These are phyloP conservation scores for Hypocryptadius cinnamomeus DNA, from an alignment of 2,113 vertebrate species.

Conservation along the genomic window DNA sequence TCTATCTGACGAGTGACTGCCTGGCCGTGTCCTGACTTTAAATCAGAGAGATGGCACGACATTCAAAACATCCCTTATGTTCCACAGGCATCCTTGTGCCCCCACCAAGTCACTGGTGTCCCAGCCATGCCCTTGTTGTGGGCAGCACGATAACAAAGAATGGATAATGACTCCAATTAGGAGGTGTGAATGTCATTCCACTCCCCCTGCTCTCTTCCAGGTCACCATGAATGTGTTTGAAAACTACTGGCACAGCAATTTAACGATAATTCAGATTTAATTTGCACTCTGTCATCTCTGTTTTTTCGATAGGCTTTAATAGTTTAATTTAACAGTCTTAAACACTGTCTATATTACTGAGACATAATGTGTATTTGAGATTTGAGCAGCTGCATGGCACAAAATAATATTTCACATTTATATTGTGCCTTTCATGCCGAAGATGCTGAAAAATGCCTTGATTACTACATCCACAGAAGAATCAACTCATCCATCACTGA, in stretches of 20 bases:
- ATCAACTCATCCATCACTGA: slow-evolving; percentile 40
- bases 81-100: neutral
- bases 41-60: neutral
- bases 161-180: slow-evolving; percentile 31
- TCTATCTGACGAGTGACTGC: neutral
- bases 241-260: slow-evolving; percentile 47
- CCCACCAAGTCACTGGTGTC: neutral
- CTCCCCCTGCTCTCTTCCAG: slow-evolving; percentile 16
- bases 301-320: slow-evolving; percentile 43
- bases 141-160: neutral
- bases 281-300: slow-evolving; percentile 51
- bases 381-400: slow-evolving; percentile 25
- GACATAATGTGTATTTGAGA: slow-evolving; percentile 47
- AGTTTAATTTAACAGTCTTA: slow-evolving; percentile 56
- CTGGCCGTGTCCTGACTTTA: neutral
- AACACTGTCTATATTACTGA: slow-evolving; percentile 33
- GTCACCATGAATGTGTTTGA: slow-evolving; percentile 28
- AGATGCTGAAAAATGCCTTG: slow-evolving; percentile 19
- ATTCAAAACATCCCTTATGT: neutral
- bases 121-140: neutral
- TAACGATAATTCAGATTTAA: slow-evolving; percentile 53
- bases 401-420: slow-evolving; percentile 52
- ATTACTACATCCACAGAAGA: slow-evolving; percentile 28
- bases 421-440: neutral
- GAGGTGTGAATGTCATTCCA: slow-evolving; percentile 32